Conservation (phyloP, 1,140 invertebrate species). For the Ericerus pela region DNA sequence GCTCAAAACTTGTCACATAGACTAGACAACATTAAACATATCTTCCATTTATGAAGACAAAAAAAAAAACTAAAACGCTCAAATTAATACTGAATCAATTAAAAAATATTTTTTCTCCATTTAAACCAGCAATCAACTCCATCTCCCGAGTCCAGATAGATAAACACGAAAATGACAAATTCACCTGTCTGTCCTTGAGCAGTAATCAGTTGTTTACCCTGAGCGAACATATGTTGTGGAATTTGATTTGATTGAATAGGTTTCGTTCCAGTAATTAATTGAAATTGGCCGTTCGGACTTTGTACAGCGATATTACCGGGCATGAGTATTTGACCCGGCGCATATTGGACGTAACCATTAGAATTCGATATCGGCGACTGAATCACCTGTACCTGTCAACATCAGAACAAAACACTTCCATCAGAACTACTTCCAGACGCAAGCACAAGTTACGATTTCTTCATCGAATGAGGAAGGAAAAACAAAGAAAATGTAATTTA, state of each 20-base stretch:
- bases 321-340: neutral
- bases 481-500: neutral
- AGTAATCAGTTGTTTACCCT: neutral
- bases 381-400: neutral
- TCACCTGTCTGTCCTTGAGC: neutral
- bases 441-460: neutral
- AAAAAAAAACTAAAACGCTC: no score
- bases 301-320: neutral
- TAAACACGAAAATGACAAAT: no score
- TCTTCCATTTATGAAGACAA: no score
- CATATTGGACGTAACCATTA: conserved; percentile 1
- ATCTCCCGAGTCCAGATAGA: no score
- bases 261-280: neutral
- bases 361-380: neutral
- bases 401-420: neutral
- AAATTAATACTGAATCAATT: no score
- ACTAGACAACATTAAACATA: no score
- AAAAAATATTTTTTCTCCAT: no score
- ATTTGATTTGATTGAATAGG: neutral
- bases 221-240: neutral
- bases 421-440: neutral
- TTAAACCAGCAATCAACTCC: no score
- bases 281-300: neutral
- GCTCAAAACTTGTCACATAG: no score
- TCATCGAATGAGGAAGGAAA: neutral